Evolutionary conservation across 2,113 vertebrate species (phyloP).

Genomic region (Centropus bengalensis): DNA sequence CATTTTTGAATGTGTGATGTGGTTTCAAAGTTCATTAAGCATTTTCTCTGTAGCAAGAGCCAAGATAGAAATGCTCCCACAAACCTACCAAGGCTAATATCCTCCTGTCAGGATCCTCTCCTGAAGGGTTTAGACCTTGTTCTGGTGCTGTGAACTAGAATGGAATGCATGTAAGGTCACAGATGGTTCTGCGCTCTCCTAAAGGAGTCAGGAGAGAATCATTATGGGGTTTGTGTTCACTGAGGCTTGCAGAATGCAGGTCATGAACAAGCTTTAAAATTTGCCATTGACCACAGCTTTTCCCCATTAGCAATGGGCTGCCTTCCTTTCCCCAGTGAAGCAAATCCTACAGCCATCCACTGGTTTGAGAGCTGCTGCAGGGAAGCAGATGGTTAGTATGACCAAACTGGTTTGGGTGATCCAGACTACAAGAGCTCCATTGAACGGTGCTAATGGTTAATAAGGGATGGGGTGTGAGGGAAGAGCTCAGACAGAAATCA

Average conservation of each 20-base stretch:
- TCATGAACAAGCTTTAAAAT: neutral
- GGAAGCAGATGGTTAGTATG: rapidly evolving
- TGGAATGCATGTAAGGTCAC: neutral
- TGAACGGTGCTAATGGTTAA: neutral
- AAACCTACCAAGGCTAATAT: neutral
- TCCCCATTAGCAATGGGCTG: rapidly evolving
- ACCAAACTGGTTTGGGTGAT: neutral
- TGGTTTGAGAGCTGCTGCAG: neutral
- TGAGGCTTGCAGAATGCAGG: neutral
- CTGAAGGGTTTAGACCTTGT: neutral
- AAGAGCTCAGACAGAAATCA: neutral
- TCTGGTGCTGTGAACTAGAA: neutral
- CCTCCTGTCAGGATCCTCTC: neutral
- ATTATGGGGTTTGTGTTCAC: neutral
- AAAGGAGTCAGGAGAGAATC: neutral
- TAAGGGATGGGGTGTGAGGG: no score
- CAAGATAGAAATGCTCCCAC: neutral
- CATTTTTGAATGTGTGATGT: neutral
- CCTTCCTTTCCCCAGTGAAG: neutral
- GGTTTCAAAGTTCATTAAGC: neutral
- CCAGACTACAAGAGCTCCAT: neutral
- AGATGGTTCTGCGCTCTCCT: neutral
- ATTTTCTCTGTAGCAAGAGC: neutral
- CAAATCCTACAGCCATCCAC: neutral
- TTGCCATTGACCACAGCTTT: neutral